phyloP scores from a whole-genome alignment of 2,113 vertebrate species.

The Triplophysa tibetana region DNA sequence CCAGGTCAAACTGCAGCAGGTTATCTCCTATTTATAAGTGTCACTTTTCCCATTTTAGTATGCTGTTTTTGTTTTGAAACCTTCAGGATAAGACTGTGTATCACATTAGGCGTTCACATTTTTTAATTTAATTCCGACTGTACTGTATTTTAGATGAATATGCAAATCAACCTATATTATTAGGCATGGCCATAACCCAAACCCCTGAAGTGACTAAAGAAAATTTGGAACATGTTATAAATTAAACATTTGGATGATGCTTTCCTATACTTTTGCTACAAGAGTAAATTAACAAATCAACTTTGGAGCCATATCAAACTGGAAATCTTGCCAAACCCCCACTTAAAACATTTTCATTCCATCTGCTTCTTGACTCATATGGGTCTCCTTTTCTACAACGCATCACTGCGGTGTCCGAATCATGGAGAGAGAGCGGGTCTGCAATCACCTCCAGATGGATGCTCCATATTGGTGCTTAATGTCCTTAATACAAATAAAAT shows the following conservation, averaged over 20 bases:
- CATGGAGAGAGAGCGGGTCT: neutral
- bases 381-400: conserved; percentile 13
- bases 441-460: conserved; percentile 25
- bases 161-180: neutral
- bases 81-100: neutral
- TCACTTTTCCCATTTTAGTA: conserved; percentile 11
- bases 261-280: neutral
- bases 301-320: conserved; percentile 13
- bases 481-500: conserved; percentile 9
- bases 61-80: neutral
- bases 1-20: conserved; percentile 8
- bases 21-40: neutral
- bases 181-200: neutral
- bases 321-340: neutral
- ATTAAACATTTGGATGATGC: neutral
- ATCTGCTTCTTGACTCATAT: conserved; percentile 27
- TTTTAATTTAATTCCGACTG: neutral
- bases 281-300: conserved; percentile 25
- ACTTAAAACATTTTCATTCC: conserved; percentile 31
- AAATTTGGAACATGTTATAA: neutral
- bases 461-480: conserved; percentile 13
- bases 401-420: neutral
- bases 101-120: too few relatives aligned
- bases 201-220: neutral
- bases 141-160: neutral